Evolutionary conservation across 2,797 vertebrate species (phyloP), one percentile per base, ranked within the genome.

Genomic region (Etheostoma perlongum): DNA sequence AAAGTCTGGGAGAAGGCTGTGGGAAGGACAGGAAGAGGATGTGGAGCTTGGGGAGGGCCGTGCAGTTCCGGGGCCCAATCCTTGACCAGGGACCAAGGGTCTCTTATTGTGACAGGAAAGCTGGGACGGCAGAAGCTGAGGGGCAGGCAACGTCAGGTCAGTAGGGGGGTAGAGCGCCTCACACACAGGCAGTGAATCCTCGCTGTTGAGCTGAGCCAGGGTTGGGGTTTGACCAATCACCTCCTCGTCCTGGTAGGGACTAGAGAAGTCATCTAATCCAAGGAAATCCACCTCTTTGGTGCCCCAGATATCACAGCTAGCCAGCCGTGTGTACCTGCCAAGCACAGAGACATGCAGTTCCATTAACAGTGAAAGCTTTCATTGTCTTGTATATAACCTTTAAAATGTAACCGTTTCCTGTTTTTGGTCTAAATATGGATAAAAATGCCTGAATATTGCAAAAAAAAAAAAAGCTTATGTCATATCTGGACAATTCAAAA

Each of bases 231-330:
- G 97, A 82, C 97, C 94, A 67, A 99, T 99, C 82, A 99, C 98
- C 72, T 99, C 98, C 90, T 99, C 98, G 16, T 99, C 97, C 92
- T 99, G 98, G 90, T 99, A 99, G 0, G 98, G 98, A 90, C 98
- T 99, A 70, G 98, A 99, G 86, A 99, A 98, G 83, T 99, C 98
- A 89, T 99, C 98, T 33, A 99, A 86, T 78, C 98, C 98, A 77
- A 99, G 92, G 86, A 99, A 99, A 92, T 99, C 98, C 88, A 98
- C 98, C 94, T 99, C 98, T 94, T 99, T 99, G 89, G 97, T 99
- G 89, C 98, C 98, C 98, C 98, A 99, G 94, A 99, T 99, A 90
- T 99, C 98, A 94, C 96, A 99, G 95, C 96, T 99, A 91, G 97
- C 96, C 90, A 99, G 94, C 84, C 97, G 97, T 85, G 98, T 99